Percentiles rank a stretch among this genome's conserved stretches.
These are phyloP conservation scores for Etheostoma spectabile DNA, from an alignment of 2,113 vertebrate species.

Conservation along the genomic window DNA sequence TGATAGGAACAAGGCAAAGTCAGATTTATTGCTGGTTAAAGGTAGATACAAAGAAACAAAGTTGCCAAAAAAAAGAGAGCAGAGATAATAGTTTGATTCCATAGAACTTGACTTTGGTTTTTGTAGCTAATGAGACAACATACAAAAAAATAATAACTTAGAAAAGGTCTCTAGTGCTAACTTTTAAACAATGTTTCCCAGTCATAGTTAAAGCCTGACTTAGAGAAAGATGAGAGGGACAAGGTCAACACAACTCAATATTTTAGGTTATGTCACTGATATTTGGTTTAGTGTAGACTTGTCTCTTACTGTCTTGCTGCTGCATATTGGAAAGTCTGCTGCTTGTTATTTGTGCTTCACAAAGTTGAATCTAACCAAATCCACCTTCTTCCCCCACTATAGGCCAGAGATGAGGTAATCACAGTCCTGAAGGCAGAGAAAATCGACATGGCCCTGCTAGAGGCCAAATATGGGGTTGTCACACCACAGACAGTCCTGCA, in stretches of 20 bases:
- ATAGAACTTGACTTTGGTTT: not conserved
- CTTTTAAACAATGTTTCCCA: not conserved
- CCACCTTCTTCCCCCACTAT: conserved; percentile 1
- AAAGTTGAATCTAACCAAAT: conserved; percentile 10
- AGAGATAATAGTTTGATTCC: not conserved
- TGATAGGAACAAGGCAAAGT: conserved; percentile 19
- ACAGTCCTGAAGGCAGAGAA: conserved; percentile 96
- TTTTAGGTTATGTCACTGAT: not conserved
- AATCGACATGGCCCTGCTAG: conserved; percentile 93
- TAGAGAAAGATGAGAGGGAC: too few species aligned
- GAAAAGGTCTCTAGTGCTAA: not conserved
- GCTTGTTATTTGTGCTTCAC: not conserved
- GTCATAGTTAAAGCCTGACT: not conserved
- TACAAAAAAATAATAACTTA: not conserved
- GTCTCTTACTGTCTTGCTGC: not conserved
- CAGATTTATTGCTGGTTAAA: not conserved
- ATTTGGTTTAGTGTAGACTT: not conserved
- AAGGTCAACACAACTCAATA: too few species aligned
- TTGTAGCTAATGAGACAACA: not conserved
- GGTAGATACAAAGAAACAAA: conserved; percentile 1
- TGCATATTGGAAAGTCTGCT: not conserved
- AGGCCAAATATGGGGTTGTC: conserved; percentile 96
- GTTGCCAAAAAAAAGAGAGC: not conserved
- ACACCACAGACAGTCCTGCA: conserved; percentile 93
- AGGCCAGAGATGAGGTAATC: conserved; percentile 99